A percentile compares a stretch with the other conserved stretches of the same genome.
Evolutionary conservation across 2,888 invertebrate species (phyloP).

Genomic region (Choreutis nemorana): DNA sequence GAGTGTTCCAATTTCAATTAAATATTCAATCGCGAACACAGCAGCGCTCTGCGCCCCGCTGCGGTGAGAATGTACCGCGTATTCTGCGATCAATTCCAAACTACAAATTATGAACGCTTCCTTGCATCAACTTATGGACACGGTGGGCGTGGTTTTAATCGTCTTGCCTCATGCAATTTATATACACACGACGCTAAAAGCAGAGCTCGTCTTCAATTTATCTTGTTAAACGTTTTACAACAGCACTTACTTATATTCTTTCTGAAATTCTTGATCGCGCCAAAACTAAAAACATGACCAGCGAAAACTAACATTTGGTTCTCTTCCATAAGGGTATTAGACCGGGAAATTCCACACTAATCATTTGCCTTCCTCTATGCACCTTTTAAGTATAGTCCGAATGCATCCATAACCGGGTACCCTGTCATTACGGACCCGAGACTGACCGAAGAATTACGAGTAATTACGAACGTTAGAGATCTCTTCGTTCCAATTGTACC

Average conservation of each 20-base stretch:
- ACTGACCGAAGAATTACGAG: conserved; percentile 31
- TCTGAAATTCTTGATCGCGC: too few species aligned
- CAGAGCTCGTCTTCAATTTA: too few species aligned
- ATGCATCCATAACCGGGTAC: conserved; percentile 35
- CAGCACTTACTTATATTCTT: too few species aligned
- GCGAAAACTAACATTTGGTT: too few species aligned
- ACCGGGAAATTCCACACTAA: too few species aligned
- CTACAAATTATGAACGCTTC: conserved; percentile 9
- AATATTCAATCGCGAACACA: conserved; percentile 46
- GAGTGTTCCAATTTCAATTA: conserved; percentile 44
- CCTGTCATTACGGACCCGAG: conserved; percentile 39
- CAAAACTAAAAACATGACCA: too few species aligned
- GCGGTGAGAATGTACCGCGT: conserved; percentile 23
- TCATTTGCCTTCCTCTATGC: conserved; percentile 23
- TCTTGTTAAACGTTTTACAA: too few species aligned
- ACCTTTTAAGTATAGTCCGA: conserved; percentile 17
- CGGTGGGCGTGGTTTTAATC: too few species aligned
- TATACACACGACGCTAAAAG: too few species aligned
- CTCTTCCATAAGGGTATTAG: too few species aligned
- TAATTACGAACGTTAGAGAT: conserved; percentile 31
- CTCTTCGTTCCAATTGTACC: conserved; percentile 5
- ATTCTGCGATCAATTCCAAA: conserved; percentile 32
- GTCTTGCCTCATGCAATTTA: too few species aligned
- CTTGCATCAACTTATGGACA: too few species aligned
- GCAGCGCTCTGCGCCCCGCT: conserved; percentile 23